Evolutionary conservation across 64 coral and sea anemone genomes (phyloP).

Genomic region (Montipora sp.): DNA sequence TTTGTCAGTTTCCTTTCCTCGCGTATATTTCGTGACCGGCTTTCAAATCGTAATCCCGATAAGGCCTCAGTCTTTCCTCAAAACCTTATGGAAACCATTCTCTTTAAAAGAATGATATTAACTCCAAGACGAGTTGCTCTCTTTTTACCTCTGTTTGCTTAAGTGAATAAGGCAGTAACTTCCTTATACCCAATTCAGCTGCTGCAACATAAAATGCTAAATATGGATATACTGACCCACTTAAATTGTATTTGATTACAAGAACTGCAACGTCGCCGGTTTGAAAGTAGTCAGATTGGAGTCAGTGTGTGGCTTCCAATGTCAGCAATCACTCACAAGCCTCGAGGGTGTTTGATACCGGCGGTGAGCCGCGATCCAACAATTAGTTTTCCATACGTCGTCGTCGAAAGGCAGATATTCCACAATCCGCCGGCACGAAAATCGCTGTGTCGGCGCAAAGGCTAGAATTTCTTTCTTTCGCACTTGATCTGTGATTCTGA

Average conservation of each 20-base stretch:
- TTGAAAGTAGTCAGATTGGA: neutral
- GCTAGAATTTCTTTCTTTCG: neutral
- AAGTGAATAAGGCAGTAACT: neutral
- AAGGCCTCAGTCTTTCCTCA: neutral
- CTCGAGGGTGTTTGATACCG: neutral
- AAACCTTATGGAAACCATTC: too few relatives aligned
- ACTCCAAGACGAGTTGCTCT: conserved; percentile 10
- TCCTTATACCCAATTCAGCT: conserved; percentile 5
- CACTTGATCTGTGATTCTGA: neutral
- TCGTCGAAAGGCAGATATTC: neutral
- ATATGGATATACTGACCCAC: neutral
- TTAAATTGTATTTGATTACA: neutral
- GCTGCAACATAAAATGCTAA: neutral
- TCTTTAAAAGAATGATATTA: neutral
- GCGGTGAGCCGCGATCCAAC: neutral
- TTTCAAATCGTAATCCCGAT: neutral
- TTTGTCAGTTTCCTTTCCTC: neutral
- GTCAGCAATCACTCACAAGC: neutral
- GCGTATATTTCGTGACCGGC: neutral
- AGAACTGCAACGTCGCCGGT: neutral
- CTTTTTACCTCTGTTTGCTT: conserved; percentile 14
- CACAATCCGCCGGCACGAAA: conserved; percentile 8
- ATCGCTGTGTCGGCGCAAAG: neutral
- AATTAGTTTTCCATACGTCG: conserved; percentile 27
- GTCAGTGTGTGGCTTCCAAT: neutral